Evolutionary conservation across 2,888 invertebrate genomes (phyloP), one percentile per base, ranked within the genome.

Genomic region (Sinelater perroti): DNA sequence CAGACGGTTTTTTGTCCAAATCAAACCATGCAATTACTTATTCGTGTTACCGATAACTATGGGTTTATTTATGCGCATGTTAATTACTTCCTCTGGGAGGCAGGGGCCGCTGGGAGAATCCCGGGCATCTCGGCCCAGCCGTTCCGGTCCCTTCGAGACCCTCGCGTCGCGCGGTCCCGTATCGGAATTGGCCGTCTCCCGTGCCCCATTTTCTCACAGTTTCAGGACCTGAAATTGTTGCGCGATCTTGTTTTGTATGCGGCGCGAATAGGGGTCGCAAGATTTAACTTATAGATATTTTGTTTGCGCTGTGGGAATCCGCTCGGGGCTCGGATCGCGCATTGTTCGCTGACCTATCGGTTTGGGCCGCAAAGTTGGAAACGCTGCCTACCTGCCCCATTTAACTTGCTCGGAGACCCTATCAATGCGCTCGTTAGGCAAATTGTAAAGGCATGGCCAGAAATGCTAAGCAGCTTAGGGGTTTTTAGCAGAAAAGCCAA

Each of bases 61-160:
- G 56, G 58, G 62, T 62, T 59, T 59, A 62, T 62, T 62, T 62
- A 56, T 62, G 62, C 59, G 56, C 60, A 62, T 62, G 62, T 55
- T 62, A 62, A 62, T 62, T 53, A 56, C 52, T 62, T 62, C 62
- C 62, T 54, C 50, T 61, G 11, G 20, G 6, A 44, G 26, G 50
- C 42, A 56, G 54, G 44, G 42, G 54, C 47, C 40, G 56, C 55
- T 62, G 64, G 59, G 56, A 55, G 62, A 63, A 62, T 62, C 63
- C 40, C 33, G 54, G 51, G 49, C 53, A 61, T 63, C 60, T 60
- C 52, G 40, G 56, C 56, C 59, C 56, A 54, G 36, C 50, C 36
- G 59, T 63, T 65, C 63, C 65, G 65, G 65, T 63, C 58, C 31
- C 13, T 40, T 54, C 20, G 44, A 49, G 28, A 21, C n/a, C 49